Evolutionary conservation across 2,888 invertebrate genomes (phyloP).

Genomic region (Fragum fragum): DNA sequence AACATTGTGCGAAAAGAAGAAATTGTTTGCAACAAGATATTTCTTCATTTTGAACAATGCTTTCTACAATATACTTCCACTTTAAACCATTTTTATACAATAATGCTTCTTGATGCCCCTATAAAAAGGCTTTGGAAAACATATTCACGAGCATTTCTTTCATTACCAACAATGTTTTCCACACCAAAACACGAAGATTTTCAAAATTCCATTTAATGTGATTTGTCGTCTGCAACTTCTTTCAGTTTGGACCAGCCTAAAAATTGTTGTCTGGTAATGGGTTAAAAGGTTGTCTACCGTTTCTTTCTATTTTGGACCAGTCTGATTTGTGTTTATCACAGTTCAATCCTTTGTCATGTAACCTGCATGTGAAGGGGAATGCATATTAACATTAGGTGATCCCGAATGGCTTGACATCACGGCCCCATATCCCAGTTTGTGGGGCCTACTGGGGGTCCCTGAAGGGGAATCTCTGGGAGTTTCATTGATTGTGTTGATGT

Average conservation of each 20-base stretch:
- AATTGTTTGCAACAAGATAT: too few species aligned
- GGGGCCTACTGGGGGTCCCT: slow-evolving; percentile 69
- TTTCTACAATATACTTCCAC: too few species aligned
- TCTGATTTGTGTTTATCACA: too few species aligned
- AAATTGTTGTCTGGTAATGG: neutral
- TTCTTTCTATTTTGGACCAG: too few species aligned
- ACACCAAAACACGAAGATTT: neutral
- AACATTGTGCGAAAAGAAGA: too few species aligned
- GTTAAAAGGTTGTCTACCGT: neutral
- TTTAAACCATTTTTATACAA: too few species aligned
- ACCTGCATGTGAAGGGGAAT: slow-evolving; percentile 36
- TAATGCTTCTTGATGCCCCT: too few species aligned
- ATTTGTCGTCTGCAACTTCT: neutral
- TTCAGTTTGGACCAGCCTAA: neutral
- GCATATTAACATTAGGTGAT: slow-evolving; percentile 36
- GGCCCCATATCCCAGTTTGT: slow-evolving; percentile 62
- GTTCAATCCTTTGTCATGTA: slow-evolving; percentile 11
- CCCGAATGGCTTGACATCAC: slow-evolving; percentile 53
- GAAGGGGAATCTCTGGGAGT: slow-evolving; percentile 59
- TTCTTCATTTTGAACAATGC: too few species aligned
- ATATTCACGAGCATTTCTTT: neutral
- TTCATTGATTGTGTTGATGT: slow-evolving; percentile 63
- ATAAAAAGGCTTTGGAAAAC: too few species aligned
- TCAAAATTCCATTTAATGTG: neutral
- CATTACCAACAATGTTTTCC: neutral